Evolutionary conservation across 2,113 vertebrate genomes (phyloP).

Genomic region (Mus spicilegus): DNA sequence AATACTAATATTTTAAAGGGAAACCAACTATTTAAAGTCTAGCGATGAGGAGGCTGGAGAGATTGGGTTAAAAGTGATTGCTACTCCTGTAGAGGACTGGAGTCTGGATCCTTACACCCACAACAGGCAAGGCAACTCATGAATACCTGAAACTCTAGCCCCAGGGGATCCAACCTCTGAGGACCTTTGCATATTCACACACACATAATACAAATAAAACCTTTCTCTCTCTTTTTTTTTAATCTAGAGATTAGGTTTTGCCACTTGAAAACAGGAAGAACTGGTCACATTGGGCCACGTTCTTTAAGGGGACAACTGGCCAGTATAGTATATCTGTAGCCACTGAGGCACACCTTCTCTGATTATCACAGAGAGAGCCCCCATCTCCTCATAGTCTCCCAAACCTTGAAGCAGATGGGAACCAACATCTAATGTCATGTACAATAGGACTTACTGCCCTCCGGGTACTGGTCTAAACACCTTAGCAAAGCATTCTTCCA

Average conservation of each 20-base stretch:
- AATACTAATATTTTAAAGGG: not conserved
- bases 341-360: not conserved
- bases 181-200: not conserved
- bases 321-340: too few species aligned
- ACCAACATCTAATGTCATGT: not conserved
- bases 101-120: not conserved
- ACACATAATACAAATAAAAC: not conserved
- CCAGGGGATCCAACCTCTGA: not conserved
- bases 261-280: conserved; percentile 20
- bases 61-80: not conserved
- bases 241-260: conserved; percentile 11
- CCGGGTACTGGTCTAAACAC: not conserved
- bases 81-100: not conserved
- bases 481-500: not conserved
- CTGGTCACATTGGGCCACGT: not conserved
- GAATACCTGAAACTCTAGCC: not conserved
- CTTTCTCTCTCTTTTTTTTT: too few species aligned
- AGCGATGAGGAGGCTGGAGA: not conserved
- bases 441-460: too few species aligned
- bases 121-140: not conserved
- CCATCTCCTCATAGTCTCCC: not conserved
- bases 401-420: not conserved
- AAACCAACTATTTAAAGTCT: not conserved
- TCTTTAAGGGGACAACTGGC: not conserved
- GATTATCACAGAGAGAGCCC: not conserved